phyloP scores from a whole-genome alignment of 1,140 invertebrate species.

The Teleopsis dalmanni region DNA sequence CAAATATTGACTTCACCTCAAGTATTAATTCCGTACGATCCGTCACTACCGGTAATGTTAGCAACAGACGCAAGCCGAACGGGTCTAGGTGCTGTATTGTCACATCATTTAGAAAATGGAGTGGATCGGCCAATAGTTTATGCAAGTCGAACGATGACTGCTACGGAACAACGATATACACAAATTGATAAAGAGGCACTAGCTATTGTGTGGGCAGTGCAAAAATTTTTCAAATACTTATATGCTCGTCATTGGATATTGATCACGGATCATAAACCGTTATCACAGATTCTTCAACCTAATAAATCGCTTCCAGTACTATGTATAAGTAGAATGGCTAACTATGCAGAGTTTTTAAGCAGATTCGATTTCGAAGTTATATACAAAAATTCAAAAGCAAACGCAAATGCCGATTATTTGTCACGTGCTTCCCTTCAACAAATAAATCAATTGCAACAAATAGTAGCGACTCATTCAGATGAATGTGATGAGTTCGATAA shows the following conservation, averaged over 20 bases:
- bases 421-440: conserved; percentile 14
- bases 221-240: conserved; percentile 43
- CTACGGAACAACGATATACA: conserved; percentile 43
- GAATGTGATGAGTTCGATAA: no score
- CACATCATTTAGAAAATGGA: background rate
- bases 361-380: conserved; percentile 17
- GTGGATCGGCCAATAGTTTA: conserved; percentile 3
- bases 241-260: conserved; percentile 45
- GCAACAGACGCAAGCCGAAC: background rate
- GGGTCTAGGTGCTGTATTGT: conserved; percentile 1
- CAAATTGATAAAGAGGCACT: conserved; percentile 47
- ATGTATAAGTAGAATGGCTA: no score
- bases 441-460: background rate
- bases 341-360: conserved; percentile 21
- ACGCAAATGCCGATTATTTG: conserved; percentile 24
- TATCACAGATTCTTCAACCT: no score
- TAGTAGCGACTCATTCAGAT: no score
- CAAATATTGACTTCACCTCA: conserved; percentile 1
- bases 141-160: conserved; percentile 23
- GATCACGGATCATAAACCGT: conserved; percentile 47
- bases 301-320: no score
- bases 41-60: conserved; percentile 2
- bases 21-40: conserved; percentile 6
- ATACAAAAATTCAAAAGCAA: conserved; percentile 15
- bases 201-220: conserved; percentile 38